These are phyloP conservation scores for Eptesicus fuscus DNA, from an alignment of 2,113 vertebrate species.

Conservation along the genomic window DNA sequence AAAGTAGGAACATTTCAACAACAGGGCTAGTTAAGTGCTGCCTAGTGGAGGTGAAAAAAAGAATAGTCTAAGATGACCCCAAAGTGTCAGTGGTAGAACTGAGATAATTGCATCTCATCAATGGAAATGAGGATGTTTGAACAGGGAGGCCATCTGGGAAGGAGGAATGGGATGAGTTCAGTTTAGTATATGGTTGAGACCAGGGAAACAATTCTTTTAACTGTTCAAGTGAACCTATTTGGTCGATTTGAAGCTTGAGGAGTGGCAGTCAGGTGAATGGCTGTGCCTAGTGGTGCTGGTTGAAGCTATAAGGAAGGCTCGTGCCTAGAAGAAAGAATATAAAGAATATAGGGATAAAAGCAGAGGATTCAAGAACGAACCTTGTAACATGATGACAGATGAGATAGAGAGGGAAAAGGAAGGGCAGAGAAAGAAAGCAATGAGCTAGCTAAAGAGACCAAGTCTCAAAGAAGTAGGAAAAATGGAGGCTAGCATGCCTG, in stretches of 20 bases:
- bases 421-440: neutral
- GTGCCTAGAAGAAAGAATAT: neutral
- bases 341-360: neutral
- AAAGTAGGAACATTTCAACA: slow-evolving; percentile 7
- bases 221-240: neutral
- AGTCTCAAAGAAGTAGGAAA: neutral
- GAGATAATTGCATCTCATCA: neutral
- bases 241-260: slow-evolving; percentile 8
- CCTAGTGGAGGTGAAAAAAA: neutral
- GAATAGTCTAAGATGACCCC: neutral
- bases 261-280: neutral
- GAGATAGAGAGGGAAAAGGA: neutral
- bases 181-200: neutral
- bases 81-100: neutral
- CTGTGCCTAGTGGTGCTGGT: neutral
- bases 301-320: neutral
- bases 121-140: neutral
- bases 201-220: neutral
- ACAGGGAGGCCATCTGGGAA: neutral
- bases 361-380: neutral
- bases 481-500: neutral
- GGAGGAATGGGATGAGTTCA: neutral
- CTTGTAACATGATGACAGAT: neutral
- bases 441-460: neutral
- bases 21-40: neutral